These are phyloP conservation scores for Lutjanus campechanus DNA, from an alignment of 2,797 vertebrate genomes.

Conservation along the genomic window DNA sequence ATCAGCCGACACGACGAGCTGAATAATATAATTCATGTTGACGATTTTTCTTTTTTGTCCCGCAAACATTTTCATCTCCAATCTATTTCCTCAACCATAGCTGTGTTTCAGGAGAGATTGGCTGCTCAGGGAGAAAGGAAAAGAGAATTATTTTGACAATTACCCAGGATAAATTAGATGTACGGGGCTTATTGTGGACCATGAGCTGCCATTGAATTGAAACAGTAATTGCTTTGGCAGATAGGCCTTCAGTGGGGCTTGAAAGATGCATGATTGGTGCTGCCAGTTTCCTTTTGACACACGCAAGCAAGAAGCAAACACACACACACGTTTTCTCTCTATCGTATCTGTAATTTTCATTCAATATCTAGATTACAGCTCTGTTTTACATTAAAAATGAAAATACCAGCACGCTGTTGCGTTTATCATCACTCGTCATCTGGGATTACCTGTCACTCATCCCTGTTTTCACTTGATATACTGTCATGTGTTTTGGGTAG, in stretches of 20 bases:
- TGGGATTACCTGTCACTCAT: slow-evolving; percentile 25
- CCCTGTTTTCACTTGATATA: neutral
- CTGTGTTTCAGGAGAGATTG: slow-evolving; percentile 24
- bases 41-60: slow-evolving; percentile 55
- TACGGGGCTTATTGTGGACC: slow-evolving; percentile 51
- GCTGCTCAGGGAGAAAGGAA: slow-evolving; percentile 14
- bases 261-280: slow-evolving; percentile 58
- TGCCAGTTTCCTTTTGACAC: slow-evolving; percentile 40
- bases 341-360: slow-evolving; percentile 4
- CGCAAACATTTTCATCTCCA: slow-evolving; percentile 48
- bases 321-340: slow-evolving; percentile 17
- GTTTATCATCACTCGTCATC: slow-evolving; percentile 23
- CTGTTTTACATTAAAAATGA: slow-evolving; percentile 12
- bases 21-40: slow-evolving; percentile 43
- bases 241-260: slow-evolving; percentile 58
- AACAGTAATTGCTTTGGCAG: slow-evolving; percentile 76
- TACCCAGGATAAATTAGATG: slow-evolving; percentile 73
- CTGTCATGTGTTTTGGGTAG: no score
- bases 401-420: slow-evolving; percentile 13
- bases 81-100: slow-evolving; percentile 38
- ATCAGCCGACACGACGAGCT: slow-evolving; percentile 19
- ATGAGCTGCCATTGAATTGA: slow-evolving; percentile 56
- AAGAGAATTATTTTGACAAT: slow-evolving; percentile 74
- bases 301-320: slow-evolving; percentile 26
- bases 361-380: slow-evolving; percentile 14